Percentiles rank a stretch among this genome's conserved stretches.
phyloP scores from a whole-genome alignment of 2,113 vertebrate genomes.

The Poeciliopsis prolifica region DNA sequence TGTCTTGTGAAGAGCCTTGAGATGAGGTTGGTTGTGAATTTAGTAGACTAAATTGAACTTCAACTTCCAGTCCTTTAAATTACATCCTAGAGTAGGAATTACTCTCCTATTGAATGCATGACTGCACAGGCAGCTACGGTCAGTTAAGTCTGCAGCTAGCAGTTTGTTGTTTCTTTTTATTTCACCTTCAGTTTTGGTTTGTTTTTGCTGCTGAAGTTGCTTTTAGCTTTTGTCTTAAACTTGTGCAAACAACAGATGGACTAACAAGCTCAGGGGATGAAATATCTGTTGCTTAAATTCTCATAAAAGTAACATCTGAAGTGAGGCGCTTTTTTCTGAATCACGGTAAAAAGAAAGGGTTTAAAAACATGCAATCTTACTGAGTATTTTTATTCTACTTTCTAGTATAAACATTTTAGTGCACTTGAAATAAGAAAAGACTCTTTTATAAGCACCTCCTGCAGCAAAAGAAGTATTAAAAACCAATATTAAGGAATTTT shows the following conservation, averaged over 20 bases:
- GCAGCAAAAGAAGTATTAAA: no score
- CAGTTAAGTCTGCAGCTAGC: not conserved
- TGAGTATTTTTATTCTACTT: no score
- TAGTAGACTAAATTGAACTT: not conserved
- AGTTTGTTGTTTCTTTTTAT: not conserved
- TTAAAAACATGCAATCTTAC: no score
- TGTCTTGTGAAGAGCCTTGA: not conserved
- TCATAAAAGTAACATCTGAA: not conserved
- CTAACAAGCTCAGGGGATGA: not conserved
- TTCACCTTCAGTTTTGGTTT: not conserved
- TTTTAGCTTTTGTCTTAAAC: not conserved
- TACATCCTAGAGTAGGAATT: not conserved
- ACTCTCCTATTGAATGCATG: not conserved
- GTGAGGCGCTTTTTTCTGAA: not conserved
- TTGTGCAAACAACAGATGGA: not conserved
- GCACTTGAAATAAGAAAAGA: no score
- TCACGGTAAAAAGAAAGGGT: not conserved
- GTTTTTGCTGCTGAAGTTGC: not conserved
- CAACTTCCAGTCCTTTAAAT: not conserved
- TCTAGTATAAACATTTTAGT: no score
- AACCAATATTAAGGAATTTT: no score
- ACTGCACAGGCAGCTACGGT: not conserved
- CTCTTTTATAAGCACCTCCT: no score
- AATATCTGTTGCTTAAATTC: not conserved
- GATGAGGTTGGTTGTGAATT: not conserved